These are phyloP conservation scores for Chrysomela aeneicollis DNA, from an alignment of 2,888 invertebrate genomes.

Conservation along the genomic window DNA sequence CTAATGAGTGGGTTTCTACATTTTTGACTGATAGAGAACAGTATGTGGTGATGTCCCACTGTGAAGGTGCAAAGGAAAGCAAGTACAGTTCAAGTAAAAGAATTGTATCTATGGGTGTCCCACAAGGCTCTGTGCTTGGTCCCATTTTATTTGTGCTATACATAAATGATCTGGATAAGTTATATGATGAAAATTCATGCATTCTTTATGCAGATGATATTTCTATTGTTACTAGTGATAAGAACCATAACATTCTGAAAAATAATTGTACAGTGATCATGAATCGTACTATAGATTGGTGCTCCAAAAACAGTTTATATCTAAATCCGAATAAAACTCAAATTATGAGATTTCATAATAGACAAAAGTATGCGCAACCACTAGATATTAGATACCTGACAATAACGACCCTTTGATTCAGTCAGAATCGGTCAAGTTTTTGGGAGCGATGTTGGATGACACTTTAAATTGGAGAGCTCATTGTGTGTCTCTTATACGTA, in stretches of 20 bases:
- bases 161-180: not conserved
- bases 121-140: too few species aligned
- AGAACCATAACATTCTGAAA: too few species aligned
- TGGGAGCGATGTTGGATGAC: not conserved
- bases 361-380: not conserved
- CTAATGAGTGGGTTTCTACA: not conserved
- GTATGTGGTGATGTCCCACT: not conserved
- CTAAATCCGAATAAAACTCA: not conserved
- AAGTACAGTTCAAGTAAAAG: not conserved
- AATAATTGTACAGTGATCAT: too few species aligned
- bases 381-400: not conserved
- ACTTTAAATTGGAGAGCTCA: not conserved
- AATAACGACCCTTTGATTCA: not conserved
- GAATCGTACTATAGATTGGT: not conserved
- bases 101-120: not conserved
- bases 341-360: not conserved
- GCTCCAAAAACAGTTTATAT: not conserved
- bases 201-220: not conserved
- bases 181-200: not conserved
- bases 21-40: conserved; percentile 2
- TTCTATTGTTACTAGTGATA: not conserved
- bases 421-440: not conserved
- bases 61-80: not conserved
- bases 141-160: too few species aligned
- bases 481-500: not conserved